Conservation (phyloP, 2,797 vertebrate genomes). For the Thunnus albacares region DNA sequence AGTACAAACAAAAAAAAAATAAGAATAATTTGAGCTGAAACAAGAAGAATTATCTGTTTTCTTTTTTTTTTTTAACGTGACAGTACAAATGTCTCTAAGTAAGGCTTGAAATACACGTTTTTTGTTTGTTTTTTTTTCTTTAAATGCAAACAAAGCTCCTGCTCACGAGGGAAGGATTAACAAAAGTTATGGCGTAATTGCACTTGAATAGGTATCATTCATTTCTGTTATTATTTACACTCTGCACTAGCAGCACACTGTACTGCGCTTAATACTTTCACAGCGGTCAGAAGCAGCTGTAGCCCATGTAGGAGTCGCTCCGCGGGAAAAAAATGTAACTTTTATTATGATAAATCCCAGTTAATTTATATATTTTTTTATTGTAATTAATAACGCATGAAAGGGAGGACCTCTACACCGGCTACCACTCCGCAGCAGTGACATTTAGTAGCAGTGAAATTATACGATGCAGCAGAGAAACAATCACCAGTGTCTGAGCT, state of each 20-base stretch:
- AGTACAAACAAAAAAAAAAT: conserved; percentile 34
- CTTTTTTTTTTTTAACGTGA: conserved; percentile 1
- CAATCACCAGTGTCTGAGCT: conserved; percentile 82
- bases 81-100: conserved; percentile 47
- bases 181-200: conserved; percentile 76
- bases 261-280: conserved; percentile 67
- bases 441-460: conserved; percentile 50
- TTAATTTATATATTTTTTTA: neutral
- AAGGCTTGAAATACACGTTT: conserved; percentile 55
- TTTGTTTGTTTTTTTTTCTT: no score
- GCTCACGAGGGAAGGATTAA: conserved; percentile 55
- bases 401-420: neutral
- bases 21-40: neutral
- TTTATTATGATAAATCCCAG: neutral
- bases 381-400: neutral
- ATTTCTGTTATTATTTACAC: conserved; percentile 61
- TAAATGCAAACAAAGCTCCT: conserved; percentile 45
- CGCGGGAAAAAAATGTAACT: neutral
- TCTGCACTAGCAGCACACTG: conserved; percentile 48
- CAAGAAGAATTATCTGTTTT: neutral
- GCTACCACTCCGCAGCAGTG: conserved; percentile 28
- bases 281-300: conserved; percentile 57
- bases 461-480: conserved; percentile 59
- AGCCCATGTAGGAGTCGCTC: conserved; percentile 13
- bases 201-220: conserved; percentile 74